phyloP scores from a whole-genome alignment of 2,888 invertebrate species.

The Oscheius sp. region DNA sequence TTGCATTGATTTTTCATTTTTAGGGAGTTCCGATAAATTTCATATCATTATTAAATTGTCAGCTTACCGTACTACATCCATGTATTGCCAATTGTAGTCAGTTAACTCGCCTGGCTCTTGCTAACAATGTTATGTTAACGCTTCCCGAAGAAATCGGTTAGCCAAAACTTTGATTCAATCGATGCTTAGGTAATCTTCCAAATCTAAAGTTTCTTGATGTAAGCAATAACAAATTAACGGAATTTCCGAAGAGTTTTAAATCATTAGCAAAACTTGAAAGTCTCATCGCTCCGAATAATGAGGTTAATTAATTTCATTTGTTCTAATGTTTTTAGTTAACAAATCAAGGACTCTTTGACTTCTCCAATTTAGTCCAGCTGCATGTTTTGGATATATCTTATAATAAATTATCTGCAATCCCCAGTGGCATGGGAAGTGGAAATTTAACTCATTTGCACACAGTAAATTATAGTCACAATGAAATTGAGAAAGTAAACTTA shows the following conservation, averaged over 20 bases:
- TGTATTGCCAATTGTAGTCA: constrained; percentile 29
- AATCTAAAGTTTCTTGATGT: constrained; percentile 49
- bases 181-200: constrained; percentile 28
- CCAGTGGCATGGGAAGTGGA: constrained; percentile 29
- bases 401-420: constrained; percentile 39
- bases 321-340: constrained; percentile 18
- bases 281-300: constrained; percentile 46
- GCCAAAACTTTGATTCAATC: background rate
- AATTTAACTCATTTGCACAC: constrained; percentile 41
- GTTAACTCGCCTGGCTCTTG: constrained; percentile 34
- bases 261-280: constrained; percentile 46
- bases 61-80: constrained; percentile 26
- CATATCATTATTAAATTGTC: constrained; percentile 37
- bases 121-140: constrained; percentile 34
- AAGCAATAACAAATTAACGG: constrained; percentile 43
- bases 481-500: constrained; percentile 33
- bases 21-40: constrained; percentile 40
- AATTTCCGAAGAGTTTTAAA: constrained; percentile 39
- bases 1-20: too few relatives aligned
- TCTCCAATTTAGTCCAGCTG: constrained; percentile 42
- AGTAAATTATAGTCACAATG: constrained; percentile 41
- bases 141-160: constrained; percentile 41
- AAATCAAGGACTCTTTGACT: constrained; percentile 27
- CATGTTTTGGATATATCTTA: constrained; percentile 50
- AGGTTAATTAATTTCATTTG: constrained; percentile 22